These are phyloP conservation scores for Oriolus oriolus DNA, from an alignment of 2,113 vertebrate genomes.

Conservation along the genomic window DNA sequence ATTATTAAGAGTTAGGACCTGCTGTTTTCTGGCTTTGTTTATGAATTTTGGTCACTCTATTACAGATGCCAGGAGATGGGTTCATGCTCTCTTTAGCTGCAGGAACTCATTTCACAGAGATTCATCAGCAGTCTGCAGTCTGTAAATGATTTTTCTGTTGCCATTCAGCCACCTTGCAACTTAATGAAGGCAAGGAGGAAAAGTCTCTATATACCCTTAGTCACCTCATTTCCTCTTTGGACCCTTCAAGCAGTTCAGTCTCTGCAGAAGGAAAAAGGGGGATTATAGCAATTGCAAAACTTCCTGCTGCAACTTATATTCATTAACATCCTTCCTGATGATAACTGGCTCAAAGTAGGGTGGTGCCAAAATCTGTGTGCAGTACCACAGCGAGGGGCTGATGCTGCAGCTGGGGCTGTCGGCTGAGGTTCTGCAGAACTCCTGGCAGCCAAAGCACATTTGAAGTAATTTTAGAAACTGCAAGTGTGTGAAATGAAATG, in stretches of 20 bases:
- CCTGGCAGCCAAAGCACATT: background rate
- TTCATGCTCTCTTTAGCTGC: background rate
- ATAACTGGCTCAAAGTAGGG: background rate
- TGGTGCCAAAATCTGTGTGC: background rate
- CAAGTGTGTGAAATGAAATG: conserved; percentile 48
- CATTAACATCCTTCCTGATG: background rate
- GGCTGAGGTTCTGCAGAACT: background rate
- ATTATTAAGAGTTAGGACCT: background rate
- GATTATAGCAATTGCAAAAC: background rate
- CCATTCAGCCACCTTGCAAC: background rate
- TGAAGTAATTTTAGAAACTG: conserved; percentile 44
- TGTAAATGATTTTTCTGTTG: background rate
- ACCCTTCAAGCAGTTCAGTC: background rate
- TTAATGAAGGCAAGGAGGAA: background rate
- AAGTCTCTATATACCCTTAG: background rate
- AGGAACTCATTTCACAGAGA: background rate
- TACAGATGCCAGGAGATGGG: background rate
- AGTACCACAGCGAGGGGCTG: background rate
- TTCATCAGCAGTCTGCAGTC: background rate
- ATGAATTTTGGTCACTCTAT: background rate
- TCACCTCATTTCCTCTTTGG: background rate
- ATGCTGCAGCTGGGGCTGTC: background rate
- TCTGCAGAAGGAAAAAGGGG: background rate
- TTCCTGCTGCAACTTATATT: background rate
- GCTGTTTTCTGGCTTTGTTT: background rate